phyloP scores from a whole-genome alignment of 1,140 invertebrate species.

The Meteorus sp. region DNA sequence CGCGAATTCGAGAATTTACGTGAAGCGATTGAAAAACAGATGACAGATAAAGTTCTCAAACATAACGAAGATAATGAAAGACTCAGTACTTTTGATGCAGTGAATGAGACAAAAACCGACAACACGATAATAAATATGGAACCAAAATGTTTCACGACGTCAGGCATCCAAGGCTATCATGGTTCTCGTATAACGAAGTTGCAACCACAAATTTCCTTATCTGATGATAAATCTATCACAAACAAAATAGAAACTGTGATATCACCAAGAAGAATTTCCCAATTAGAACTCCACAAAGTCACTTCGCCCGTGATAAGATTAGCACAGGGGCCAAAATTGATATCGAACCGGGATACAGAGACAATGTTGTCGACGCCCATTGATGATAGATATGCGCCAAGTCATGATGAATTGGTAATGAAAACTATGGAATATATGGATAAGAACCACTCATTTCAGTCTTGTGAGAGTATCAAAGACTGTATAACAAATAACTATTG shows the following conservation, averaged over 20 bases:
- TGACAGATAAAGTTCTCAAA: slow-evolving; percentile 50
- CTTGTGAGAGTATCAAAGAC: slow-evolving; percentile 42
- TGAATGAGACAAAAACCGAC: slow-evolving; percentile 39
- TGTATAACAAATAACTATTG: slow-evolving; percentile 33
- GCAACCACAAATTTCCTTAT: slow-evolving; percentile 30
- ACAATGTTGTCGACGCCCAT: background rate
- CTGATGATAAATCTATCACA: slow-evolving; percentile 22
- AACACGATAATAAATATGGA: slow-evolving; percentile 59
- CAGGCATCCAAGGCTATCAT: slow-evolving; percentile 44
- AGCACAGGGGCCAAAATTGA: background rate
- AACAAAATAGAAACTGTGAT: slow-evolving; percentile 30
- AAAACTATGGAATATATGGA: background rate
- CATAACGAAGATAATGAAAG: too few relatives aligned
- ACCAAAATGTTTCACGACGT: slow-evolving; percentile 59
- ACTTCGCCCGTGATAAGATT: slow-evolving; percentile 15
- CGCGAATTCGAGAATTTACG: slow-evolving; percentile 56
- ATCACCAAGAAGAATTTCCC: slow-evolving; percentile 37
- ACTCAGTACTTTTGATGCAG: slow-evolving; percentile 26
- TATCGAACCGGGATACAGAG: background rate
- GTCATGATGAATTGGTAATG: slow-evolving; percentile 16
- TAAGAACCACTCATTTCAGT: slow-evolving; percentile 23
- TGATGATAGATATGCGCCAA: slow-evolving; percentile 6
- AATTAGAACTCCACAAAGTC: slow-evolving; percentile 27
- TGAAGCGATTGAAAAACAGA: slow-evolving; percentile 56
- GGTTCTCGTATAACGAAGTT: slow-evolving; percentile 31